Conservation (phyloP, 2,797 vertebrate genomes). For the Microcaecilia unicolor region DNA sequence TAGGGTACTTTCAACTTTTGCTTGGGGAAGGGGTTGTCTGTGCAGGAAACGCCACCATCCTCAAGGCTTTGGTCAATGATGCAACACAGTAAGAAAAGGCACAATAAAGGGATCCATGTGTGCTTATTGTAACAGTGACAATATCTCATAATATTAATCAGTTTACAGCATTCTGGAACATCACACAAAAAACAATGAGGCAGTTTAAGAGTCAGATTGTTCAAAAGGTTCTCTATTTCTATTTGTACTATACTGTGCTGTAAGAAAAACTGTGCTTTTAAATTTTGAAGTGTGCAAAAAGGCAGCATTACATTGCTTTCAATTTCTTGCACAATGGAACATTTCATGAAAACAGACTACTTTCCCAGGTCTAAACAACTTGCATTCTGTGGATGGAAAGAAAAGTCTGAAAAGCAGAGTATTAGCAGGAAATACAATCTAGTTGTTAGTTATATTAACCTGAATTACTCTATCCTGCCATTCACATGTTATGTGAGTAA, state of each 20-base stretch:
- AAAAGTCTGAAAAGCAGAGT: too few relatives aligned
- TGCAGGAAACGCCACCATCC: too few relatives aligned
- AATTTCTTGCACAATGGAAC: constrained; percentile 40
- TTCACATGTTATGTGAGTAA: constrained; percentile 39
- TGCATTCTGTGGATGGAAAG: constrained; percentile 47
- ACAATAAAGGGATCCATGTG: constrained; percentile 36
- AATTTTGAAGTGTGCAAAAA: constrained; percentile 47
- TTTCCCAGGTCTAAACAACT: constrained; percentile 45
- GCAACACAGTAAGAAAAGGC: constrained; percentile 39
- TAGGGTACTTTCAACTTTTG: too few relatives aligned
- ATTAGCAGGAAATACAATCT: constrained; percentile 47
- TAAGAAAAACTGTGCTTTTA: too few relatives aligned
- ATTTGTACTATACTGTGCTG: constrained; percentile 45
- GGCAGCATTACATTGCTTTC: constrained; percentile 40
- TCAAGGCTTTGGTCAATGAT: constrained; percentile 29
- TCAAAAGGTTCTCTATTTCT: constrained; percentile 27
- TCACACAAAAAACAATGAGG: constrained; percentile 30
- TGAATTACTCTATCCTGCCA: constrained; percentile 22
- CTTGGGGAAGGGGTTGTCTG: too few relatives aligned
- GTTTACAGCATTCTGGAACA: constrained; percentile 28
- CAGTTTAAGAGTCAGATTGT: constrained; percentile 28
- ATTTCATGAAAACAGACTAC: constrained; percentile 46
- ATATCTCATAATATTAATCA: constrained; percentile 35
- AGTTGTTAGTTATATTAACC: constrained; percentile 27
- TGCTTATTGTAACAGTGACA: constrained; percentile 31